phyloP scores from a whole-genome alignment of 2,113 vertebrate genomes.

The Gila orcuttii region DNA sequence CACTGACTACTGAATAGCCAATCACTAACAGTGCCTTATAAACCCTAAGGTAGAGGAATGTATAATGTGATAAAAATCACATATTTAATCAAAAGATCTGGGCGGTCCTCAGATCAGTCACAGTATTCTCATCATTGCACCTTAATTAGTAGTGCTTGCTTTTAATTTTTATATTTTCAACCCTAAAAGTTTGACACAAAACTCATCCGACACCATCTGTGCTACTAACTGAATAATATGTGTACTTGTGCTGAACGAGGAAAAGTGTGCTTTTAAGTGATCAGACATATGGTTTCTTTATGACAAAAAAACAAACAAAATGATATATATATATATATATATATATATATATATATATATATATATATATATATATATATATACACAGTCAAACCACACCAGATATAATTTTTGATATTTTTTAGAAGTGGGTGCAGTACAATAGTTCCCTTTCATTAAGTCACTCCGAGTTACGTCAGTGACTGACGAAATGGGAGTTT shows the following conservation, averaged over 20 bases:
- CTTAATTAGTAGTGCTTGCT: background rate
- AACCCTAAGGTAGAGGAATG: background rate
- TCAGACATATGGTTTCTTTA: background rate
- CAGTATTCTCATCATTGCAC: background rate
- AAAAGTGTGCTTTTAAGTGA: background rate
- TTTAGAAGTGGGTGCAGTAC: too few species aligned
- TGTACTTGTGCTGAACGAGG: background rate
- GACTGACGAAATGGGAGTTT: too few species aligned
- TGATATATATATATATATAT: too few species aligned
- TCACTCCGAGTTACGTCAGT: too few species aligned
- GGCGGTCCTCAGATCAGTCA: background rate
- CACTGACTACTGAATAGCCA: background rate
- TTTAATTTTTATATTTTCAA: background rate
- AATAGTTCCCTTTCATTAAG: too few species aligned
- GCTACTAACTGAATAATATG: background rate
- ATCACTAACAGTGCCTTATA: background rate
- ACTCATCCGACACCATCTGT: background rate
- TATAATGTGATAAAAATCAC: constrained; percentile 7
- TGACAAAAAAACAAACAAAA: background rate
- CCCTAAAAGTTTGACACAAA: background rate
- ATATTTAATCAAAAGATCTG: constrained; percentile 9
- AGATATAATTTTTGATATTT: too few species aligned
- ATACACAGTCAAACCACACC: too few species aligned
- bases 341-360: too few species aligned
- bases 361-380: too few species aligned